phyloP scores from a whole-genome alignment of 2,113 vertebrate genomes.

The Rana temporaria region DNA sequence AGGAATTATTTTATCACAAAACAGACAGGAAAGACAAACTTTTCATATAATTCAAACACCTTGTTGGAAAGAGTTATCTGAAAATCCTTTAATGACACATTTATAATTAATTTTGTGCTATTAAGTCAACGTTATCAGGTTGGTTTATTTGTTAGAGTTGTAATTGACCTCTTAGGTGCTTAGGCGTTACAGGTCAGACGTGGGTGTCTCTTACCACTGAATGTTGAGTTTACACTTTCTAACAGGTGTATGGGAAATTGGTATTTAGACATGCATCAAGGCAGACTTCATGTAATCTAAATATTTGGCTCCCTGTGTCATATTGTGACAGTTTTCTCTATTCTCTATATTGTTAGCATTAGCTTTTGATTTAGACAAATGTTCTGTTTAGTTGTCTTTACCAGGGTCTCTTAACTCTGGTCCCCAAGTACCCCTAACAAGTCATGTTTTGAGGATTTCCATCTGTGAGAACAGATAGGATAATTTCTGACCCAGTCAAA shows the following conservation, averaged over 20 bases:
- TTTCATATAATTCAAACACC: neutral
- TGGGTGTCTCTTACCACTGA: neutral
- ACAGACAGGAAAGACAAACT: neutral
- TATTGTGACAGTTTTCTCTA: neutral
- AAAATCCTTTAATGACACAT: neutral
- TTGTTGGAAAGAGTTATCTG: neutral
- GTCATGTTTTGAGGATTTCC: slow-evolving; percentile 28
- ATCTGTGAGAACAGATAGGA: slow-evolving; percentile 33
- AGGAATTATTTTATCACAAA: neutral
- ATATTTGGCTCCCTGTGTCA: slow-evolving; percentile 34
- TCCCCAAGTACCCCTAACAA: slow-evolving; percentile 20
- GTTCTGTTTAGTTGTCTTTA: neutral
- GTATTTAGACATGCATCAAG: neutral
- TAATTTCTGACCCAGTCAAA: slow-evolving; percentile 32
- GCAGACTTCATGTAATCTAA: neutral
- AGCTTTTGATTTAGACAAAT: slow-evolving; percentile 16
- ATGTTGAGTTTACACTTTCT: neutral
- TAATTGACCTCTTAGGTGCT: neutral
- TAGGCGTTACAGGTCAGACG: neutral
- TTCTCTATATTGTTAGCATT: slow-evolving; percentile 9
- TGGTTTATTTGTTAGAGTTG: neutral
- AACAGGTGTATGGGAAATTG: slow-evolving; percentile 18
- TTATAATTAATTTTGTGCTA: neutral
- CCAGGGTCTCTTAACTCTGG: neutral
- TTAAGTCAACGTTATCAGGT: neutral